Evolutionary conservation across 37 sponge, comb jelly and placozoan genomes (phyloP), one percentile per base, ranked within the genome.

Genomic region (Amphimedon queenslandica): DNA sequence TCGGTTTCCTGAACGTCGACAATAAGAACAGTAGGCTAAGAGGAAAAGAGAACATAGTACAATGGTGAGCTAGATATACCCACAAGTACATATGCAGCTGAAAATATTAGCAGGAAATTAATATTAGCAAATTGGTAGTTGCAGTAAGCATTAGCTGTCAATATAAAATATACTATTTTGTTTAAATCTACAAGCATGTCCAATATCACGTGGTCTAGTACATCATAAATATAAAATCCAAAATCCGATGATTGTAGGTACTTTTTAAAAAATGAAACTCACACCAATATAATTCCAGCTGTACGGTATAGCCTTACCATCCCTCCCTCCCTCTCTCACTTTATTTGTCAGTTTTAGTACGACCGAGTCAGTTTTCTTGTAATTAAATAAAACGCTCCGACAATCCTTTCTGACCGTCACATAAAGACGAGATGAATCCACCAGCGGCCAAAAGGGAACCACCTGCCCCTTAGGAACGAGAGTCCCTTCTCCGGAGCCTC

Each of bases 1-100:
- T 73, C 86, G 32, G 89, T 85, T 40, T 72, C 86, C 63, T 91
- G 82, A 13, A 95, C 76, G 27, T 91, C 80, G 23, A 90, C 86
- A 71, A 66, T 69, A 11, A 95, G 31, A 21, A 82, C 92, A 23
- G 58, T 36, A 16, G 71, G 42, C 90, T 90, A 38, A 30, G 63
- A 8, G 29, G 35, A 42, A 13, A 18, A 47, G 8, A 47, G 8
- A 47, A n/a, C n/a, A n/a, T n/a, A n/a, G n/a, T n/a, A n/a, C n/a
- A n/a, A n/a, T n/a, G n/a, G n/a, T n/a, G n/a, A n/a, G n/a, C n/a
- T n/a, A n/a, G n/a, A n/a, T n/a, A n/a, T n/a, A n/a, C n/a, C n/a
- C n/a, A n/a, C n/a, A n/a, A n/a, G n/a, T n/a, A n/a, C n/a, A n/a
- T n/a, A n/a, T n/a, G n/a, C n/a, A n/a, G n/a, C n/a, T n/a, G n/a